A percentile compares a stretch with the other conserved stretches of the same genome.
Conservation (phyloP, 2,797 vertebrate species). For the Dendrocincla tyrannina region DNA sequence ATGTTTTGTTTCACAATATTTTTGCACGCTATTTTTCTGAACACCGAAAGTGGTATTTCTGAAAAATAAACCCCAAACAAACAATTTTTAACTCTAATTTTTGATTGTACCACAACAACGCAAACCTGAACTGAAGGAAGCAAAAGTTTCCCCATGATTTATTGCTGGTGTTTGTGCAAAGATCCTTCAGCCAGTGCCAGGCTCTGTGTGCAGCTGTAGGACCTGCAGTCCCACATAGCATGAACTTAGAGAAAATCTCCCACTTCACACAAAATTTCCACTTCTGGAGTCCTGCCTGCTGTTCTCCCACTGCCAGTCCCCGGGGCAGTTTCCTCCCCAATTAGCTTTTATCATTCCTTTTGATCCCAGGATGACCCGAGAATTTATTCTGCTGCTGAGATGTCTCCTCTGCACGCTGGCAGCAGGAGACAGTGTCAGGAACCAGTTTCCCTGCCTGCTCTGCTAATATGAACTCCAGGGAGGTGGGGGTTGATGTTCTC, state of each 20-base stretch:
- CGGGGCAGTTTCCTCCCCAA: neutral
- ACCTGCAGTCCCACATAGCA: accelerated
- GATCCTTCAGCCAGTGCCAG: neutral
- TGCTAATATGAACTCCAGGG: neutral
- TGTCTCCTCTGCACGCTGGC: neutral
- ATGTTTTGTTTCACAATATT: neutral
- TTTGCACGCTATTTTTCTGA: neutral
- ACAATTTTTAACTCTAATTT: neutral
- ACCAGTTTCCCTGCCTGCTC: neutral
- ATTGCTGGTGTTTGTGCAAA: neutral
- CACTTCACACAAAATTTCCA: neutral
- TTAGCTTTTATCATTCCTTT: neutral
- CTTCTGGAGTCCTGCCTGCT: neutral
- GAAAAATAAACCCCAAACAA: neutral
- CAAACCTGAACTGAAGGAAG: neutral
- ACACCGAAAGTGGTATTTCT: neutral
- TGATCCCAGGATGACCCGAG: neutral
- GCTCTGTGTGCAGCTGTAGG: accelerated
- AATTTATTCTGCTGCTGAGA: neutral
- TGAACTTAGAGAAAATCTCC: neutral
- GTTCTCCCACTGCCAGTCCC: neutral
- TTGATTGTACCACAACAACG: neutral
- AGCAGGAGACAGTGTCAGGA: accelerated
- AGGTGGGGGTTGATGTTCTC: neutral
- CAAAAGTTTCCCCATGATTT: accelerated